Conservation (phyloP, 2,888 invertebrate genomes). For the Mimumesa dahlbomi region DNA sequence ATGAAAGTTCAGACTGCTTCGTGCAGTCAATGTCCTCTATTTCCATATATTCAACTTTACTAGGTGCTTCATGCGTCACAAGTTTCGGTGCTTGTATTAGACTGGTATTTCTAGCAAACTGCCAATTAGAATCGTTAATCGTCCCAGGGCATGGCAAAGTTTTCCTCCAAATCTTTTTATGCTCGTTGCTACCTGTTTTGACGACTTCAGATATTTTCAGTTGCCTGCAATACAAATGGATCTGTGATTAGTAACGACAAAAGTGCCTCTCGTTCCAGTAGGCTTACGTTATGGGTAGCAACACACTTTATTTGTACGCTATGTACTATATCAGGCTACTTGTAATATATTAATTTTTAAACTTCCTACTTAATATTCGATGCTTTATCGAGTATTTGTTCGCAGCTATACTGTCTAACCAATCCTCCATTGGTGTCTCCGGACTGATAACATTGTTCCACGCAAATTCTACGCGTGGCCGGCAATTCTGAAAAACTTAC, state of each 20-base stretch:
- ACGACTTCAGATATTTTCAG: conserved; percentile 46
- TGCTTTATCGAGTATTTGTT: conserved; percentile 65
- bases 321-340: too few relatives aligned
- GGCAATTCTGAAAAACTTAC: conserved; percentile 69
- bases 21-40: conserved; percentile 12
- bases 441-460: conserved; percentile 61
- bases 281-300: too few relatives aligned
- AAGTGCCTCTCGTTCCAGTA: too few relatives aligned
- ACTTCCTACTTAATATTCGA: conserved; percentile 61
- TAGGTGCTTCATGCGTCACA: too few relatives aligned
- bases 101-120: background rate
- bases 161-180: conserved; percentile 44
- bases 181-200: conserved; percentile 27
- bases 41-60: conserved; percentile 34
- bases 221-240: conserved; percentile 39
- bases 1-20: background rate
- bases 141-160: conserved; percentile 33
- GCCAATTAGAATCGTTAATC: conserved; percentile 1
- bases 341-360: too few relatives aligned
- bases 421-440: conserved; percentile 61
- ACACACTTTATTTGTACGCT: too few relatives aligned
- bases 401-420: conserved; percentile 69
- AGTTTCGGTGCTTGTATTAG: conserved; percentile 16
- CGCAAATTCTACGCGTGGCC: conserved; percentile 46
- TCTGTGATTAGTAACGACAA: too few relatives aligned